A percentile compares a stretch with the other conserved stretches of the same genome.
These are phyloP conservation scores for Proisotoma minuta DNA, from an alignment of 2,888 invertebrate genomes.

Conservation along the genomic window DNA sequence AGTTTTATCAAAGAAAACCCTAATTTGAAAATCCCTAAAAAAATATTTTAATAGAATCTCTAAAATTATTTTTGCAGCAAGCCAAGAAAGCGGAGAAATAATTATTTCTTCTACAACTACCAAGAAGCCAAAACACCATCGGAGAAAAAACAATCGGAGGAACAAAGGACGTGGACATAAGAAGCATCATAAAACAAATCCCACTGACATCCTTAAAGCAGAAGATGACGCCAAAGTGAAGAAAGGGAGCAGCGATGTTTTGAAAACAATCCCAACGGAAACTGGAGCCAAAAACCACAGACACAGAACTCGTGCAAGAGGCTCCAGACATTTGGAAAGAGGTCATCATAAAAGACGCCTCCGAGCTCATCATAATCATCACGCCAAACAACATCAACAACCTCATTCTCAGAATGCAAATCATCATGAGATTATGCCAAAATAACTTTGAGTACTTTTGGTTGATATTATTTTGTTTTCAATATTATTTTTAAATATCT, in stretches of 20 bases:
- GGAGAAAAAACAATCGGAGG: neutral
- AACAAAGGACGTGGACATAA: neutral
- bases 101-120: neutral
- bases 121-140: neutral
- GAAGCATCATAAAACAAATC: neutral
- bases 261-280: neutral
- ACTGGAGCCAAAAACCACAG: too few relatives aligned
- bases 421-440: neutral
- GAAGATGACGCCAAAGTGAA: neutral
- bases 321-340: neutral
- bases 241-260: too few relatives aligned
- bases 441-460: neutral
- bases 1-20: too few relatives aligned
- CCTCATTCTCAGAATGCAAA: neutral
- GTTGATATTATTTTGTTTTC: neutral
- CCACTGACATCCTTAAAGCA: neutral
- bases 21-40: too few relatives aligned
- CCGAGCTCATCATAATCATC: neutral
- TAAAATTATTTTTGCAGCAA: too few relatives aligned
- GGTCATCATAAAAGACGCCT: neutral
- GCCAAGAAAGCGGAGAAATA: neutral
- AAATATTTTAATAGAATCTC: too few relatives aligned
- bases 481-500: too few relatives aligned
- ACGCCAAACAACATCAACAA: neutral
- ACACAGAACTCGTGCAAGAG: neutral